phyloP scores from a whole-genome alignment of 2,888 invertebrate species.

The Polyploca ridens region DNA sequence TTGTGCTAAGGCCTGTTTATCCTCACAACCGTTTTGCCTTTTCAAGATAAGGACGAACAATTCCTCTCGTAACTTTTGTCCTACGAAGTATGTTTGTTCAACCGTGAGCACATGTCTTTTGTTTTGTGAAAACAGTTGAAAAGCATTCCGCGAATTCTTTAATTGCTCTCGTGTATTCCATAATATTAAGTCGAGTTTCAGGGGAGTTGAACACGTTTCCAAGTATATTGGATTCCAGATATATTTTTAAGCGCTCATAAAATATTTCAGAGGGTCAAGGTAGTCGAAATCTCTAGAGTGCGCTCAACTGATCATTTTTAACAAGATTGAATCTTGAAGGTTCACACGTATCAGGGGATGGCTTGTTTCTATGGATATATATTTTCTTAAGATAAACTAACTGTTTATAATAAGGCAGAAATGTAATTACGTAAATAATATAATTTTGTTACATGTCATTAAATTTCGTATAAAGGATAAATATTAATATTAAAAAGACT shows the following conservation, averaged over 20 bases:
- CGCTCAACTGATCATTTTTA: constrained; percentile 5
- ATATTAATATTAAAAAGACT: too few relatives aligned
- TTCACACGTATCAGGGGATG: background rate
- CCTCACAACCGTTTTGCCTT: background rate
- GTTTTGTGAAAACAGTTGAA: background rate
- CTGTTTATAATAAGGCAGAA: too few relatives aligned
- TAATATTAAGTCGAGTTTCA: background rate
- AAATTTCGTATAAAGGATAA: too few relatives aligned
- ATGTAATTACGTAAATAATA: too few relatives aligned
- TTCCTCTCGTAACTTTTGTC: background rate
- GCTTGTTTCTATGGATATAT: too few relatives aligned
- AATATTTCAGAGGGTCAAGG: background rate
- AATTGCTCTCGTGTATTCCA: background rate
- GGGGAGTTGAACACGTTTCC: background rate
- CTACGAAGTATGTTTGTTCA: background rate
- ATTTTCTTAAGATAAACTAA: too few relatives aligned
- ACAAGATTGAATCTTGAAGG: background rate
- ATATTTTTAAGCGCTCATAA: background rate
- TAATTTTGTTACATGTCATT: too few relatives aligned
- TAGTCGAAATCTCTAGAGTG: constrained; percentile 1
- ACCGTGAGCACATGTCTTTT: background rate
- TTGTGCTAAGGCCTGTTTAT: background rate
- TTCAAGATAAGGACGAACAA: background rate
- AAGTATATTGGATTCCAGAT: background rate
- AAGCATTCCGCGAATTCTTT: background rate